A percentile compares a stretch with the other conserved stretches of the same genome.
Conservation (phyloP, 2,888 invertebrate species). For the Sabatieria punctata region DNA sequence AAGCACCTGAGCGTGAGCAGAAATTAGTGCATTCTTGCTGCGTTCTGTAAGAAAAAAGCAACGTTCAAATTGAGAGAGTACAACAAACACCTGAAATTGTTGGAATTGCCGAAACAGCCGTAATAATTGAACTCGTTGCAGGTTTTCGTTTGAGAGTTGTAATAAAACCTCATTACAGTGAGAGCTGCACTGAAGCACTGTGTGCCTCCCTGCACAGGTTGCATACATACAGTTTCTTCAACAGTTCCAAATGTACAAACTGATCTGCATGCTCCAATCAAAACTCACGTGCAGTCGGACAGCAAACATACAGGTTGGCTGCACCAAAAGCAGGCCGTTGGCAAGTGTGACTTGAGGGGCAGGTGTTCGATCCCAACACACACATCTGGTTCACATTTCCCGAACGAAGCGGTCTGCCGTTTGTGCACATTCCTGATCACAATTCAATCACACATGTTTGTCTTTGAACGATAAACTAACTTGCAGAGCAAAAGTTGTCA, state of each 20-base stretch:
- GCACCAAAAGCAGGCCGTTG: slow-evolving; percentile 1
- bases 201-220: not conserved
- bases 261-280: no score
- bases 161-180: not conserved
- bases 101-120: slow-evolving; percentile 4
- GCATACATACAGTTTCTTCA: no score
- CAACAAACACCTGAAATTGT: no score
- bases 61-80: no score
- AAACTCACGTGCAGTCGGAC: slow-evolving; percentile 5
- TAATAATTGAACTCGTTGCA: slow-evolving; percentile 5
- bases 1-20: no score
- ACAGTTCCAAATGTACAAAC: no score
- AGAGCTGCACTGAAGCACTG: no score
- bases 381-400: slow-evolving; percentile 1
- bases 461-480: not conserved
- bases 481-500: not conserved
- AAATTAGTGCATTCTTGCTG: no score
- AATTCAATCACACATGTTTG: not conserved
- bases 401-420: slow-evolving; percentile 1
- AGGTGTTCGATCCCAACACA: not conserved
- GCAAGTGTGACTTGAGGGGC: slow-evolving; percentile 4
- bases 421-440: slow-evolving; percentile 1
- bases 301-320: not conserved
- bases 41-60: no score
- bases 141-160: not conserved